Evolutionary conservation across 2,888 invertebrate species (phyloP), one percentile per base, ranked within the genome.

Genomic region (Ctena decussata): DNA sequence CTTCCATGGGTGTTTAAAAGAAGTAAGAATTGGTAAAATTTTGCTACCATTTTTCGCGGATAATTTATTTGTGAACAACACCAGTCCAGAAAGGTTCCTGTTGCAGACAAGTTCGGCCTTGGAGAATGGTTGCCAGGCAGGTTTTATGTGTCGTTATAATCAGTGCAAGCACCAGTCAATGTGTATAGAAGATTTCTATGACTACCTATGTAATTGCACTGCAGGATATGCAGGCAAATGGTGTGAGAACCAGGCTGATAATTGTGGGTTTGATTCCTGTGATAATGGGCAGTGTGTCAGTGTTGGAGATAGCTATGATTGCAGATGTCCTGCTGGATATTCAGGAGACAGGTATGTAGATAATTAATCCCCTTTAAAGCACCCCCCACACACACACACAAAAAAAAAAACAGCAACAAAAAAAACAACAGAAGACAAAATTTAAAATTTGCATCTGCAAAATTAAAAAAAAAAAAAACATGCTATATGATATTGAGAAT

Each of bases 11-110:
- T 99, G 99, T 95, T 96, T 99, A 92, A 97, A 98, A 39, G 98
- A 98, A 94, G 97, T 98, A 73, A 97, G 98, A 93, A 97, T 99
- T 81, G 98, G 98, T 75, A 97, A 97, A 75, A 96, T 98, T 90
- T 96, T 99, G 85, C 96, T 99, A 89, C 98, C 99, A 5, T 99
- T 97, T 96, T 98, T 98, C 96, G 97, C 97, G 37, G 97, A 97
- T 72, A 53, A 72, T 8, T 71, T 73, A 1, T 92, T 94, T 71
- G 75, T 81, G 8, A 92, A 92, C 72, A 92, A 93, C 79, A 90
- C 90, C 2, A 92, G 91, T 21, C 32, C 49, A 1, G 86, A 92
- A 44, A 89, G 87, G 35, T 94, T 93, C 75, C 39, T 75, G 8
- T 82, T 89, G 0, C 65, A 83, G 27, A 2, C 32, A 18, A 73